These are phyloP conservation scores for Oryzias melastigma DNA, from an alignment of 2,113 vertebrate species.

Conservation along the genomic window DNA sequence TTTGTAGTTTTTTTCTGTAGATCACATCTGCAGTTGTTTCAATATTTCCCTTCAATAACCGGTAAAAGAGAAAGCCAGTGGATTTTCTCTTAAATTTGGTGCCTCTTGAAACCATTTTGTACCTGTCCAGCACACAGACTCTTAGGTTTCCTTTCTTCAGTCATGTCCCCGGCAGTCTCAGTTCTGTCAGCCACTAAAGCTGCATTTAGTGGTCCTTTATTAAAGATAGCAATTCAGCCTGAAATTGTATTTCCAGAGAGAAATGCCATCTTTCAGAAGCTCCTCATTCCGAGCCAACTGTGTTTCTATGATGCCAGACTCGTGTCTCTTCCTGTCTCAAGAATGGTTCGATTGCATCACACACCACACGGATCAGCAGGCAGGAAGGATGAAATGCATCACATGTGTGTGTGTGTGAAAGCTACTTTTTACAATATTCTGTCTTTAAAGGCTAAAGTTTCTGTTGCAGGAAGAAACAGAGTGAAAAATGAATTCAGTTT, in stretches of 20 bases:
- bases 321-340: slow-evolving; percentile 18
- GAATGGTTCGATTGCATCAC: slow-evolving; percentile 36
- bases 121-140: slow-evolving; percentile 7
- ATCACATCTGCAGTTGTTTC: neutral
- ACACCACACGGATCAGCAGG: slow-evolving; percentile 9
- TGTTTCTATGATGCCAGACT: slow-evolving; percentile 55
- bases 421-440: neutral
- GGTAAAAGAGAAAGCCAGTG: neutral
- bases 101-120: slow-evolving; percentile 5
- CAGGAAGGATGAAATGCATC: slow-evolving; percentile 10
- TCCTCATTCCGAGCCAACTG: slow-evolving; percentile 10
- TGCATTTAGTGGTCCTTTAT: slow-evolving; percentile 7
- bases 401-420: neutral
- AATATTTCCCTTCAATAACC: neutral
- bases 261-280: neutral
- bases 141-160: neutral
- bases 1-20: neutral
- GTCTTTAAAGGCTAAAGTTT: no score
- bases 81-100: slow-evolving; percentile 6
- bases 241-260: slow-evolving; percentile 28
- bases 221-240: slow-evolving; percentile 33
- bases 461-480: no score
- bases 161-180: slow-evolving; percentile 12
- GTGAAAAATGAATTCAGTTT: neutral
- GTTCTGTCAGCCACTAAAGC: slow-evolving; percentile 5